Base-by-base conservation (phyloP, 1,140 invertebrate species). In the Drosophila pseudoananassae region DNA sequence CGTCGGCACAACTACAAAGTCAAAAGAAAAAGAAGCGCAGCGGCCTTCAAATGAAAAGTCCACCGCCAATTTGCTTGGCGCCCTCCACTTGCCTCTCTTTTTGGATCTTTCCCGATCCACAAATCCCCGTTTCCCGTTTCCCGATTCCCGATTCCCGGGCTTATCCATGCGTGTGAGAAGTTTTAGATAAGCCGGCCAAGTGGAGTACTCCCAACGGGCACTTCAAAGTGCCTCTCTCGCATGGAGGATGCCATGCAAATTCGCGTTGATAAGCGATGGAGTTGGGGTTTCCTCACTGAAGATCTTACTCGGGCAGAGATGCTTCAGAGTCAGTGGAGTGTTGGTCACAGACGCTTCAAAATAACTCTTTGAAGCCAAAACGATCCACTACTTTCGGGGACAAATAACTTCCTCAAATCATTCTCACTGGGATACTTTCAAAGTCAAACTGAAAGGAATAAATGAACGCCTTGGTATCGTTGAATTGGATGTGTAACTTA, bases 1-100 rank as follows among this genome's bases (percentile, higher is more conserved):
- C 75, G 84, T 71, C 84, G 83, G 83, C 84, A 66, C 63, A 87
- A 64, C 69, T 78, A 75, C 83, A 87, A 87, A 87, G 68, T 73
- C 78, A 60, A 60, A 79, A 57, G 14, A 23, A 27, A 33, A 14
- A 38, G 54, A 51, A 56, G 46, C 54, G 57, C 58, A 51, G 57
- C 33, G 51, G 59, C 72, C 74, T 54, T 59, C 74, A 65, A 56
- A 52, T 63, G 58, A 68, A 78, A 76, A 69, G 64, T 50, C 76
- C 58, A 63, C 68, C 81, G 81, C 52, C 82, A 87, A 87, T 87
- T 87, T 78, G 82, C 65, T 61, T 76, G 52, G 76, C 59, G 70
- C 74, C 38, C 59, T 40, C n/a, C 25, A 43, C 33, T 23, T n/a
- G 23, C 9, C 4, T n/a, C 25, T 40, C 7, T 33, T 46, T 4